Percentiles rank a stretch among this genome's conserved stretches.
phyloP scores from a whole-genome alignment of 2,797 vertebrate genomes.

The Diceros bicornis region DNA sequence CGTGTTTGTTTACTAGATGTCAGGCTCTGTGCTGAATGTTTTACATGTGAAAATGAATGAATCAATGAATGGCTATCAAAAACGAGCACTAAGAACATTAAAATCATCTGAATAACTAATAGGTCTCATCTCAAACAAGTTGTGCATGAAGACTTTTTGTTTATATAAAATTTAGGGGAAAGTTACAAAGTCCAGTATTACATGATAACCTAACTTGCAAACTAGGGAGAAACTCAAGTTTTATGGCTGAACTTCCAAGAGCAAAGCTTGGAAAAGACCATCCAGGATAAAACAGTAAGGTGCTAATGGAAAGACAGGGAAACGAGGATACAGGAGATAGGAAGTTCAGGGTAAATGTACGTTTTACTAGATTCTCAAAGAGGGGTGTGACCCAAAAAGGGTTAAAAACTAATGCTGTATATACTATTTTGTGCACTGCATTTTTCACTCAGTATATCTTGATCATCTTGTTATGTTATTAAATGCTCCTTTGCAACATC shows the following conservation, averaged over 20 bases:
- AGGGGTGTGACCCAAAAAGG: neutral
- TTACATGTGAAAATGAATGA: neutral
- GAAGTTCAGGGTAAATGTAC: neutral
- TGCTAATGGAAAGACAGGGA: neutral
- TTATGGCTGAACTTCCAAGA: neutral
- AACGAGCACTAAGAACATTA: neutral
- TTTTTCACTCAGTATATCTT: neutral
- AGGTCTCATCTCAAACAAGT: neutral
- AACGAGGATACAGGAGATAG: neutral
- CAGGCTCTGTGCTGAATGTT: neutral
- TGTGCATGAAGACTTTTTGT: conserved; percentile 8
- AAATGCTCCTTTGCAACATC: conserved; percentile 18
- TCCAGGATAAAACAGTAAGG: neutral
- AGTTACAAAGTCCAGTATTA: conserved; percentile 29
- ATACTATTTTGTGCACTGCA: neutral
- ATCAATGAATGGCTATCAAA: neutral
- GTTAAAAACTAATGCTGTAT: neutral
- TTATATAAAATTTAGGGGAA: conserved; percentile 60
- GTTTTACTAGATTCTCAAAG: conserved; percentile 7
- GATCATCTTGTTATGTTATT: neutral
- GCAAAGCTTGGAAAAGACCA: neutral
- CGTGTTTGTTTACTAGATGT: neutral
- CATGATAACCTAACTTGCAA: conserved; percentile 26
- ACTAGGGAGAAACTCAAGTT: conserved; percentile 8
- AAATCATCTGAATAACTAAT: conserved; percentile 20